phyloP scores from a whole-genome alignment of 2,888 invertebrate genomes.

The Malthinus seriepunctatus region DNA sequence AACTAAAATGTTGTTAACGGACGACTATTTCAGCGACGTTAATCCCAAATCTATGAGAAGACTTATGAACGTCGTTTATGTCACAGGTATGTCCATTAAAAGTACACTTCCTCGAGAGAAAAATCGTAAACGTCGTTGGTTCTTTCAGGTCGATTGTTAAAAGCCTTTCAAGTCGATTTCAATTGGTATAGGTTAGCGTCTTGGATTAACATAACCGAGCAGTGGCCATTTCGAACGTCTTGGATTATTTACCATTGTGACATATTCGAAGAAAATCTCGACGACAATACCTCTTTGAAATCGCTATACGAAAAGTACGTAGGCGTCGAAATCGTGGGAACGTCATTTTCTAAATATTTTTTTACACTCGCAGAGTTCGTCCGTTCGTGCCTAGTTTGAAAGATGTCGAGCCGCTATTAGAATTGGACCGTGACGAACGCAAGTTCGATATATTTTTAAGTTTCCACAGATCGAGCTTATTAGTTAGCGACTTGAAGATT shows the following conservation, averaged over 20 bases:
- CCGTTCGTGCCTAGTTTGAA: slow-evolving; percentile 81
- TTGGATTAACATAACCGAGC: slow-evolving; percentile 98
- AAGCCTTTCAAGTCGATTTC: slow-evolving; percentile 99
- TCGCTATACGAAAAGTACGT: slow-evolving; percentile 90
- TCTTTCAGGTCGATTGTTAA: slow-evolving; percentile 81
- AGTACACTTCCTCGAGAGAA: not conserved
- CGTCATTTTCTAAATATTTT: slow-evolving; percentile 1
- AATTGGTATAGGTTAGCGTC: slow-evolving; percentile 98
- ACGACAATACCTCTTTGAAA: slow-evolving; percentile 85
- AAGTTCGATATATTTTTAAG: slow-evolving; percentile 93
- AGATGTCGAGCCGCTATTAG: slow-evolving; percentile 86
- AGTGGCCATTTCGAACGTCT: slow-evolving; percentile 97
- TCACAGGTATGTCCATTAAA: slow-evolving; percentile 69
- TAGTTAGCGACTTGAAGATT: slow-evolving; percentile 88
- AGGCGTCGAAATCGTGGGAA: not conserved
- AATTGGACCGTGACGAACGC: slow-evolving; percentile 91
- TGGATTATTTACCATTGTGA: slow-evolving; percentile 97
- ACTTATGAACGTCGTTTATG: slow-evolving; percentile 95
- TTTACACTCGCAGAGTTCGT: slow-evolving; percentile 72
- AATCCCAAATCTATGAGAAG: slow-evolving; percentile 96
- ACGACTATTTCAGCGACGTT: slow-evolving; percentile 98
- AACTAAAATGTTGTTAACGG: slow-evolving; percentile 86
- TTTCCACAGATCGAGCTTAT: slow-evolving; percentile 82
- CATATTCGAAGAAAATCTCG: slow-evolving; percentile 82
- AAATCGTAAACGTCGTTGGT: slow-evolving; percentile 1